Conservation (phyloP, 2,113 vertebrate species). For the Malaclemys terrapin region DNA sequence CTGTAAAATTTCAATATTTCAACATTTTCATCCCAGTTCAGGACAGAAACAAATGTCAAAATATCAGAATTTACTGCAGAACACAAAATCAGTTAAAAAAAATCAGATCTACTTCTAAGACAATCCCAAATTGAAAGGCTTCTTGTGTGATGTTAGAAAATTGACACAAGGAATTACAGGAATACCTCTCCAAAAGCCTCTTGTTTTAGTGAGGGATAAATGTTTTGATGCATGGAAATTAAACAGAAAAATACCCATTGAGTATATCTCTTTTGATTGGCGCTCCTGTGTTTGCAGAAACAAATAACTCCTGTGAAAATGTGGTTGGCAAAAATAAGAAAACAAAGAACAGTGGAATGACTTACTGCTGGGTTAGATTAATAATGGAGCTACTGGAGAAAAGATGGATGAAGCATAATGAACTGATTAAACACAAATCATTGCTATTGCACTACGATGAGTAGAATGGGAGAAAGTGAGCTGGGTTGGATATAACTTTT, state of each 20-base stretch:
- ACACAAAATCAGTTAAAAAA: background rate
- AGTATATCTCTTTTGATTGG: background rate
- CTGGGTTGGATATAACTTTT: background rate
- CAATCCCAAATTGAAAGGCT: background rate
- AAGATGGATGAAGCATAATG: background rate
- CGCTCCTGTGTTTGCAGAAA: background rate
- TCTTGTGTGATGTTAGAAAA: background rate
- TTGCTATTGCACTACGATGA: background rate
- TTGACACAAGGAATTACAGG: background rate
- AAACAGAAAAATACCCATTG: background rate
- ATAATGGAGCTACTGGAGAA: background rate
- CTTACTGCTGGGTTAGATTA: background rate
- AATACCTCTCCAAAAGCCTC: background rate
- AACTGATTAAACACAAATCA: background rate
- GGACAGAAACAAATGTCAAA: background rate
- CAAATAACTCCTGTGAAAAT: background rate
- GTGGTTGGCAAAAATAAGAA: background rate
- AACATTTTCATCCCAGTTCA: background rate
- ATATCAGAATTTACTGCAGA: background rate
- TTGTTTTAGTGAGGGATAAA: background rate
- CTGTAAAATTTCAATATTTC: background rate
- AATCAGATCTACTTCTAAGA: background rate
- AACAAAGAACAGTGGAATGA: background rate
- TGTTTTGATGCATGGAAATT: rapidly evolving
- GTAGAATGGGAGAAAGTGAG: background rate